Evolutionary conservation across 2,113 vertebrate genomes (phyloP), one percentile per base, ranked within the genome.

Genomic region (Melanostigma gelatinosum): DNA sequence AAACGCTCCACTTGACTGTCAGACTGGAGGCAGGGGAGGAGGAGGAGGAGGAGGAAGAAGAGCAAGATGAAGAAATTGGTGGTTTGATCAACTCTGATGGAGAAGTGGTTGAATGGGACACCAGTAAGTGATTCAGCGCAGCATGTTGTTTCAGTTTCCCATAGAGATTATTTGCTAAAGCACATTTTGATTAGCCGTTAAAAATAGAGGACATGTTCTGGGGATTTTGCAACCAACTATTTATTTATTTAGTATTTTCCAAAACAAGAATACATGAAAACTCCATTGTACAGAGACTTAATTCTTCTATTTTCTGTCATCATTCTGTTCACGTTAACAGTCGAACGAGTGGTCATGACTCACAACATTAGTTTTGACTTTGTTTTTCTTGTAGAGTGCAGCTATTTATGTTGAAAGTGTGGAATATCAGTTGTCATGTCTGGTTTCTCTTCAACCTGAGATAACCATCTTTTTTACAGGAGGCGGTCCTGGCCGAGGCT

Each of bases 41-140:
- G 0, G 88, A 76, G 46, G 61, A 63, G 10, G 61, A 63, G 4
- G 61, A 80, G 2, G 82, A 77, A 4, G 63, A 83, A 0, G 67
- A 83, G 20, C 32, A 75, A 36, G 65, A 86, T 44, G 86, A 92
- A 82, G 89, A 85, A 78, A 79, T 89, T 3, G 73, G 86, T 69
- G 88, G 89, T 73, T 87, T 91, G 77, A 90, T 92, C 82, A 92
- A 93, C 80, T 90, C 89, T 9, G 89, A 92, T 63, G 89, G 89
- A 77, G 87, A 92, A 58, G 87, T 90, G 64, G 79, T 91, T 38
- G 87, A 90, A 29, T 91, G 89, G 88, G 77, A 90, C 70, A 61
- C 55, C 13, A 74, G 91, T 91, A 72, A 91, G 89, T 87, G 34
- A 66, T 29, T 44, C 22, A 2, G 3, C 34, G 4, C 0, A 3